Evolutionary conservation across 2,888 invertebrate species (phyloP), one percentile per base, ranked within the genome.

Genomic region (Drosophila paramelanica): DNA sequence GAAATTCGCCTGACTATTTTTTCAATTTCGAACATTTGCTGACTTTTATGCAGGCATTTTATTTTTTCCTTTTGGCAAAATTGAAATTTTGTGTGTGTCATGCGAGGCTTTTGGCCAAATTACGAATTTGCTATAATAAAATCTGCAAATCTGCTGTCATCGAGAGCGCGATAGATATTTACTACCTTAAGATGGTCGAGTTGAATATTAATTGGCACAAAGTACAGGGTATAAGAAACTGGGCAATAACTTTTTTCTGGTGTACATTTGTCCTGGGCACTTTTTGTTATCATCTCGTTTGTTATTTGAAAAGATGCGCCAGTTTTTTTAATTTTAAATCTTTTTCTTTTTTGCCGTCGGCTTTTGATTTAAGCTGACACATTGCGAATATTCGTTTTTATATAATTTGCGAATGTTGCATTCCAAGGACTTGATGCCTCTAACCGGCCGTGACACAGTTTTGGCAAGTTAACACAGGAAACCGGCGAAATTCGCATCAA

Each of bases 391-490:
- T 62, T 64, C 73, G 57, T 78, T 66, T 78, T 55, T 73, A 77
- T 74, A 73, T 55, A 66, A 74, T 79, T 77, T 64, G 62, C 66
- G 13, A 51, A 50, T 62, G 61, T 62, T 78, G 60, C 69, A 47
- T 64, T 27, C 36, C 73, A 86, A 81, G 87, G 77, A 67, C 84
- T 36, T 46, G 47, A 6, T 23, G 47, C 23, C 51, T 13, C 25
- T 43, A 17, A 46, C 49, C 74, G 77, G 41, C 82, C 88, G 72
- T 83, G 82, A 88, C 82, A 85, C 77, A 79, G 52, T 70, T 88
- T 67, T 27, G 10, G 10, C 25, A 20, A 49, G 27, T 31, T 8
- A 39, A 20, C 36, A 41, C 45, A 50, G 55, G 64, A 71, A 77
- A 64, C 65, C 65, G 52, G 47, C 59, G 50, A 78, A 81, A 81